Evolutionary conservation across 2,888 invertebrate species (phyloP).

Genomic region (Bedellia somnulentella): DNA sequence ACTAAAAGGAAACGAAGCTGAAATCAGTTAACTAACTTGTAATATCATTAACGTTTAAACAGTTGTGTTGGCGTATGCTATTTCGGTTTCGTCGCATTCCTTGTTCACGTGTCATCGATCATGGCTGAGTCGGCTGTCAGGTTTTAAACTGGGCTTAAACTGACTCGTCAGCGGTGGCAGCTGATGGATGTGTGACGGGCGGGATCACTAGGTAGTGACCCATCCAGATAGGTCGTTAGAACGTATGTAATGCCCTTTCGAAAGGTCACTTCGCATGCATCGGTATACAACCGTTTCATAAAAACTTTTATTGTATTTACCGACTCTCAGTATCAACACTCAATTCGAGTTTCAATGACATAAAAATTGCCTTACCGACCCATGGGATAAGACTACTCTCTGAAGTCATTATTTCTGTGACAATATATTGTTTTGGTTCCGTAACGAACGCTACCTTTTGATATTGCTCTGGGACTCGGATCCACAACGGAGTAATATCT

Average conservation of each 20-base stretch:
- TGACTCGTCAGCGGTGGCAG: slow-evolving; percentile 32
- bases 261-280: slow-evolving; percentile 13
- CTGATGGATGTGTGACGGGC: slow-evolving; percentile 42
- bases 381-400: slow-evolving; percentile 17
- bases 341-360: too few species aligned
- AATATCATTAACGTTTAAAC: slow-evolving; percentile 33
- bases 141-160: slow-evolving; percentile 42
- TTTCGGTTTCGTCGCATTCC: slow-evolving; percentile 35
- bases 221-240: slow-evolving; percentile 26
- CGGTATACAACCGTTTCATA: too few species aligned
- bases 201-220: too few species aligned
- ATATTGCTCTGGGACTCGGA: too few species aligned
- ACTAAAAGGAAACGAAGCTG: background rate
- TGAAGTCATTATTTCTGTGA: slow-evolving; percentile 24
- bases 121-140: slow-evolving; percentile 33
- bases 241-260: slow-evolving; percentile 17
- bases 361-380: slow-evolving; percentile 16
- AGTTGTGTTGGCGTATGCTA: slow-evolving; percentile 29
- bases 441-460: too few species aligned
- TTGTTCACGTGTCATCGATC: slow-evolving; percentile 34
- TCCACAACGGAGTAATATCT: too few species aligned
- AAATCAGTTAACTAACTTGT: slow-evolving; percentile 7
- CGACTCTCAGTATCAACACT: too few species aligned
- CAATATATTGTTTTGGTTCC: too few species aligned
- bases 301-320: too few species aligned